Evolutionary conservation across 2,888 invertebrate species (phyloP).

Genomic region (Microdon myrmicae): DNA sequence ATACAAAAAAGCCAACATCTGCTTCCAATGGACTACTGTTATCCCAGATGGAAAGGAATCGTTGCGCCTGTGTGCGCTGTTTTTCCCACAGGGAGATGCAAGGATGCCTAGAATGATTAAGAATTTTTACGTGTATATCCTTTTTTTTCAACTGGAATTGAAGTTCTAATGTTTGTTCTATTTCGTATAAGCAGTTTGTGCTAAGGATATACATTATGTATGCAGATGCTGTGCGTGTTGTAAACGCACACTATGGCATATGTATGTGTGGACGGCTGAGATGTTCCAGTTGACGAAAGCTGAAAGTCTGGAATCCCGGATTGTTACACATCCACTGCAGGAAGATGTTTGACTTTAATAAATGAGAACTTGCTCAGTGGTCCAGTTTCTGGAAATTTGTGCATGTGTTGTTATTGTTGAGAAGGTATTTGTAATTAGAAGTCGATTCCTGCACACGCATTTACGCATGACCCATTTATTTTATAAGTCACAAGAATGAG

Average conservation of each 20-base stretch:
- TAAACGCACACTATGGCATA: no score
- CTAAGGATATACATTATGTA: slow-evolving; percentile 2
- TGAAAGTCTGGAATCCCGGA: slow-evolving; percentile 41
- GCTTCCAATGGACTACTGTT: slow-evolving; percentile 41
- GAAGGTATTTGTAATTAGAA: slow-evolving; percentile 49
- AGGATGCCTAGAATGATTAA: slow-evolving; percentile 1
- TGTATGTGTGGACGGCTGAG: slow-evolving; percentile 6
- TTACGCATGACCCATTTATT: slow-evolving; percentile 50
- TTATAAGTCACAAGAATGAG: slow-evolving; percentile 28
- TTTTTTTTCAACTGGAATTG: slow-evolving; percentile 12
- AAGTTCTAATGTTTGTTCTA: slow-evolving; percentile 9
- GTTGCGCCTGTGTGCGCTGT: slow-evolving; percentile 1
- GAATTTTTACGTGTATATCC: slow-evolving; percentile 10
- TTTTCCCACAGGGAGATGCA: slow-evolving; percentile 9
- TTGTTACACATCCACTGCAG: slow-evolving; percentile 29
- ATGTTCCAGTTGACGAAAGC: slow-evolving; percentile 43
- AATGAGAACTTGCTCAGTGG: slow-evolving; percentile 18
- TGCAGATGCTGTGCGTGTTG: not conserved
- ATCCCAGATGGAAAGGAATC: slow-evolving; percentile 47
- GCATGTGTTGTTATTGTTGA: no score
- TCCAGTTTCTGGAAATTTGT: slow-evolving; percentile 29
- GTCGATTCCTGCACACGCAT: slow-evolving; percentile 41
- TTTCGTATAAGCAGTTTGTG: slow-evolving; percentile 12
- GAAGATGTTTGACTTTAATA: slow-evolving; percentile 14
- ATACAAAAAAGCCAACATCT: slow-evolving; percentile 6